Conservation (phyloP, 2,797 vertebrate genomes). For the Hipposideros larvatus region DNA sequence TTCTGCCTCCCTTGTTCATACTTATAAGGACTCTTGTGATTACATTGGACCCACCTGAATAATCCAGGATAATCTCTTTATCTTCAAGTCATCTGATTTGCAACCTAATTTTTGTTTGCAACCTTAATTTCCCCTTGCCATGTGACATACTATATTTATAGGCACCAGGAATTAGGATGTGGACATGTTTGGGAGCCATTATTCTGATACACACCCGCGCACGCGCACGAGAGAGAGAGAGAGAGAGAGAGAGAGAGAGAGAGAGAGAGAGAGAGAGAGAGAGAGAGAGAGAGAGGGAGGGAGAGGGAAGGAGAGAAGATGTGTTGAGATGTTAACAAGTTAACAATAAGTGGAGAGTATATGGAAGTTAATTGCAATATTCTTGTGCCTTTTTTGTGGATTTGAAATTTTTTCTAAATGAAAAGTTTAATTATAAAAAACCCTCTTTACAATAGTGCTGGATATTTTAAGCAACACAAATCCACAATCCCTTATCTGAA, state of each 20-base stretch:
- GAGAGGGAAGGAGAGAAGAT: background rate
- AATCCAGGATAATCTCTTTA: background rate
- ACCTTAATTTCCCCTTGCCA: background rate
- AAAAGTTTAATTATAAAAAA: background rate
- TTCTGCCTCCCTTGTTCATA: no score
- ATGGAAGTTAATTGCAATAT: background rate
- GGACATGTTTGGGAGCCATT: background rate
- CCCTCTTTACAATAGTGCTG: background rate
- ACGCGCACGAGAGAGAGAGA: background rate
- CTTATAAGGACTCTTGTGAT: background rate
- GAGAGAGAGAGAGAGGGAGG: no score
- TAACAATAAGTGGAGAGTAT: background rate
- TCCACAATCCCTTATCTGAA: background rate
- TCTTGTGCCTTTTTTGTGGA: background rate
- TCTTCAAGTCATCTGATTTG: background rate
- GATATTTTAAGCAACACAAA: constrained; percentile 6
- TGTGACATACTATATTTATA: background rate
- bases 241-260: no score
- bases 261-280: no score
- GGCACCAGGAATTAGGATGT: background rate
- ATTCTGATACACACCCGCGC: background rate
- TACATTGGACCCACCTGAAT: background rate
- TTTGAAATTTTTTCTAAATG: constrained; percentile 35
- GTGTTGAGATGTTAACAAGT: background rate
- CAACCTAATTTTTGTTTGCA: background rate